A percentile compares a stretch with the other conserved stretches of the same genome.
phyloP scores from a whole-genome alignment of 1,140 invertebrate species.

The Penaeus japonicus region DNA sequence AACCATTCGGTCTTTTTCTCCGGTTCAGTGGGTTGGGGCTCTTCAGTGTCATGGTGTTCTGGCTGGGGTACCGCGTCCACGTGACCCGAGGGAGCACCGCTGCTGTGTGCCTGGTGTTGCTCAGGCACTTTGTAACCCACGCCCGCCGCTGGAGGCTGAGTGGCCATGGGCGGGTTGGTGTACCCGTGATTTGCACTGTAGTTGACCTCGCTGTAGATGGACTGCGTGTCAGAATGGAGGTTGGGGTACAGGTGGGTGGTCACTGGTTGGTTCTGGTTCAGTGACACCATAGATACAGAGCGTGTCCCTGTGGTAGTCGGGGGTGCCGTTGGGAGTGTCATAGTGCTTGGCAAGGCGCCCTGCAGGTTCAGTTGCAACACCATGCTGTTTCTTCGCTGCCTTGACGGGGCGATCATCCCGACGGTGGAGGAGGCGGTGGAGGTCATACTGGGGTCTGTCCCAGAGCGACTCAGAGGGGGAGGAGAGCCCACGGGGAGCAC shows the following conservation, averaged over 20 bases:
- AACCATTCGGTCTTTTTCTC: conserved; percentile 52
- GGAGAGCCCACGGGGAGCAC: conserved; percentile 54
- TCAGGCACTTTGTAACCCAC: conserved; percentile 26
- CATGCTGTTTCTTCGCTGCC: conserved; percentile 54
- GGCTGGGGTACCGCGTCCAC: not conserved
- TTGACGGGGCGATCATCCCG: not conserved
- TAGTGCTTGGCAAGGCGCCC: not conserved
- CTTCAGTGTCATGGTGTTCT: conserved; percentile 19
- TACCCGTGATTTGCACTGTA: not conserved
- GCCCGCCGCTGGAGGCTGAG: conserved; percentile 19
- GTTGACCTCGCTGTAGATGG: conserved; percentile 57
- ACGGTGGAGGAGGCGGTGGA: conserved; percentile 2
- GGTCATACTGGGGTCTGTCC: conserved; percentile 47
- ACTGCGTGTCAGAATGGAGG: conserved; percentile 53
- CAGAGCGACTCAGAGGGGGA: conserved; percentile 43
- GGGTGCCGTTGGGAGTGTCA: not conserved
- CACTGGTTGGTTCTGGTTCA: conserved; percentile 39
- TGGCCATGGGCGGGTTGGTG: conserved; percentile 17
- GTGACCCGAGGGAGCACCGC: not conserved
- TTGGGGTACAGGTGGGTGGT: conserved; percentile 53
- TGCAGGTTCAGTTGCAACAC: conserved; percentile 58
- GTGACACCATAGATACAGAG: conserved; percentile 57
- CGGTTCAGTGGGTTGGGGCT: conserved; percentile 40
- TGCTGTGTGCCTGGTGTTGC: conserved; percentile 18
- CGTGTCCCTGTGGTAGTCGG: conserved; percentile 7